Evolutionary conservation across 2,113 vertebrate genomes (phyloP).

Genomic region (Pluvianellus socialis): DNA sequence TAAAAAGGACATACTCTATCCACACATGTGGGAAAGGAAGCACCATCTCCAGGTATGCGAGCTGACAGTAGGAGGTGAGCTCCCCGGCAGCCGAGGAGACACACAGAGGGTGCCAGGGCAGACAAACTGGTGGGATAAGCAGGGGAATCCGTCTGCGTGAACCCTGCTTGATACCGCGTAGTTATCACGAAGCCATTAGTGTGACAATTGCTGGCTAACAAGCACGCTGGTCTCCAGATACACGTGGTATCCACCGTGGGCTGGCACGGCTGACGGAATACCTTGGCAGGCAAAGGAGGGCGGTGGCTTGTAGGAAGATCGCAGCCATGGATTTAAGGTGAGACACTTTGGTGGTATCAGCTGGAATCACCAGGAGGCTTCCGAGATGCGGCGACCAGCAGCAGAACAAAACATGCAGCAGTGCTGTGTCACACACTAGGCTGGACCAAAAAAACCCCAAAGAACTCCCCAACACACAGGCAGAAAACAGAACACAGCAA

Average conservation of each 20-base stretch:
- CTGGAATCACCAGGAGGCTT: background rate
- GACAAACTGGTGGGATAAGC: background rate
- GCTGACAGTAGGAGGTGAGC: background rate
- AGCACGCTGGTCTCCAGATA: background rate
- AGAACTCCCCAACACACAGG: rapidly evolving
- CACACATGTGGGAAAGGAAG: rapidly evolving
- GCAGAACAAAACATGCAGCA: background rate
- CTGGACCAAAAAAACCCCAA: background rate
- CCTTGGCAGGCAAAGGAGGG: background rate
- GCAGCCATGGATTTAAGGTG: background rate
- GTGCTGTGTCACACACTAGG: background rate
- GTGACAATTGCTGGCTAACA: background rate
- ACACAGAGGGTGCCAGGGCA: background rate
- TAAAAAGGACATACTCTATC: background rate
- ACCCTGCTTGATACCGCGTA: background rate
- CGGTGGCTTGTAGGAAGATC: background rate
- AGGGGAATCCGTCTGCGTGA: rapidly evolving
- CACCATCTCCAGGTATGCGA: background rate
- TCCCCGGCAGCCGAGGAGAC: background rate
- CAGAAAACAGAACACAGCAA: background rate
- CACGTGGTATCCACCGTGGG: rapidly evolving
- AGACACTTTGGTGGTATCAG: background rate
- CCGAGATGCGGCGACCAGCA: background rate
- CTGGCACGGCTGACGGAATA: background rate
- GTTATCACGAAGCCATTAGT: background rate